phyloP scores from a whole-genome alignment of 2,797 vertebrate genomes.

The Onychomys torridus region DNA sequence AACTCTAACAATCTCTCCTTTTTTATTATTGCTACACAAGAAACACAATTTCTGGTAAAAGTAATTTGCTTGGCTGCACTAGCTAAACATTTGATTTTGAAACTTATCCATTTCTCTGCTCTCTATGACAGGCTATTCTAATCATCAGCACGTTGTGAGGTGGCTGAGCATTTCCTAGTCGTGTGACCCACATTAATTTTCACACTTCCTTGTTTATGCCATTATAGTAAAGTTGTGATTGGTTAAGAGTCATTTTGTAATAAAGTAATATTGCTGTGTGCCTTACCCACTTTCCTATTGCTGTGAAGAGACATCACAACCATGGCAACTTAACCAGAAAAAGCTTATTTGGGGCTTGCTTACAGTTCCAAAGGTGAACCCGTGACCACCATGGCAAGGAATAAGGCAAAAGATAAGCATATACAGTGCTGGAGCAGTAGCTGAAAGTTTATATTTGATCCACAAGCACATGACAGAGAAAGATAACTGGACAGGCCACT shows the following conservation, averaged over 20 bases:
- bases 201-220: not conserved
- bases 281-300: not conserved
- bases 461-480: not conserved
- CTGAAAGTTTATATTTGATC: not conserved
- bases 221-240: not conserved
- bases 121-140: not conserved
- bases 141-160: not conserved
- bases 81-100: not conserved
- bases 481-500: no score
- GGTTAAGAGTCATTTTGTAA: not conserved
- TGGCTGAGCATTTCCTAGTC: not conserved
- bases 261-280: not conserved
- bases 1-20: not conserved
- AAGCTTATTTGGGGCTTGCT: not conserved
- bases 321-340: not conserved
- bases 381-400: not conserved
- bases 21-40: constrained; percentile 15
- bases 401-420: not conserved
- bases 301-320: no score
- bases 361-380: not conserved
- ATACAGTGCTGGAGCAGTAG: not conserved
- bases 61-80: not conserved
- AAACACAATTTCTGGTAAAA: not conserved
- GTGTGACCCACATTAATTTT: not conserved
- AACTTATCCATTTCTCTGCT: not conserved